Conservation (phyloP, 2,888 invertebrate species). For the Polia nebulosa region DNA sequence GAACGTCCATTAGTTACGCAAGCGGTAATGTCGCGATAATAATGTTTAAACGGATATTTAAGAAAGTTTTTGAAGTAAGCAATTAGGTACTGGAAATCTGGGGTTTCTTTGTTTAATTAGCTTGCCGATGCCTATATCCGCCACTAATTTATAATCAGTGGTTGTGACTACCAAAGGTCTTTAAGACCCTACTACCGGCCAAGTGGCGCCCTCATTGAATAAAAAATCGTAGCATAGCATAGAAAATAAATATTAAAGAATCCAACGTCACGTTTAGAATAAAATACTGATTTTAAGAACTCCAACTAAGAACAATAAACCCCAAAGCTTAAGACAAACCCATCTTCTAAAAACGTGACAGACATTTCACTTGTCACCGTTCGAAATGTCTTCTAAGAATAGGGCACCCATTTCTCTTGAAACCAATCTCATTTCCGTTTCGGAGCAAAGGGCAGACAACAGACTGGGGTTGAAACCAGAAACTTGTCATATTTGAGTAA, state of each 20-base stretch:
- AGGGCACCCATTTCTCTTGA: constrained; percentile 24
- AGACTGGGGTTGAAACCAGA: constrained; percentile 1
- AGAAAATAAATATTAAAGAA: no score
- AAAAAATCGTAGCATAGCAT: no score
- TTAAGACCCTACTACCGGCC: no score
- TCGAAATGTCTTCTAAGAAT: constrained; percentile 37
- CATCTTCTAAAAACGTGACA: constrained; percentile 5
- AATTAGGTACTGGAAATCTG: constrained; percentile 13
- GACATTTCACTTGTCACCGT: constrained; percentile 38
- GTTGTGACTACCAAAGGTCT: not conserved
- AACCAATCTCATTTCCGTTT: constrained; percentile 44
- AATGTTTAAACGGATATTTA: constrained; percentile 49
- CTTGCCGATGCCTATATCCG: not conserved
- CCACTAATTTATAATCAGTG: not conserved
- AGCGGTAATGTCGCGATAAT: constrained; percentile 48
- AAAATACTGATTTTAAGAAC: no score
- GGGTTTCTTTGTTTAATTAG: constrained; percentile 17
- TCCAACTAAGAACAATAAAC: no score
- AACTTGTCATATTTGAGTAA: not conserved
- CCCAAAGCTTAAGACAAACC: not conserved
- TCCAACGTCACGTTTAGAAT: no score
- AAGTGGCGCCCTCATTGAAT: no score
- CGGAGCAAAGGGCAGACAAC: constrained; percentile 30
- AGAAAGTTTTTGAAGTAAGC: constrained; percentile 39
- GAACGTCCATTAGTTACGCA: constrained; percentile 54